Evolutionary conservation across 2,113 vertebrate genomes (phyloP), one percentile per base, ranked within the genome.

Genomic region (Microtus montanus): DNA sequence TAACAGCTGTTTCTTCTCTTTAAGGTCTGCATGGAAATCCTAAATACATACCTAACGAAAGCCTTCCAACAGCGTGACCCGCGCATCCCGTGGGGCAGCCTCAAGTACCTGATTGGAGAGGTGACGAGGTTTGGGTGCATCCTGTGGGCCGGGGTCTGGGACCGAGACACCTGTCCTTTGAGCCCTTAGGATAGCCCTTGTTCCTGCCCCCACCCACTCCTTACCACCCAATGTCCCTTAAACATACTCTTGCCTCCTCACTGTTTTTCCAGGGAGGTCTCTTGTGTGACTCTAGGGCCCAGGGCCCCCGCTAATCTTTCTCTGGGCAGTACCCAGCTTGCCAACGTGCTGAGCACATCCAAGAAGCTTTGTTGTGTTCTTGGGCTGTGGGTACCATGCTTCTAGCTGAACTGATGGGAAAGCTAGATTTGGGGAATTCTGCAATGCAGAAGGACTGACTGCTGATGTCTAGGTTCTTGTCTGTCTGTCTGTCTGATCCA

Each of bases 81-180:
- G 4, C 97, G 97, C 90, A 99, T 99, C 92, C 99, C 99, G 0
- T 99, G 99, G 99, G 99, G 95, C 90, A 99, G 99, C 95, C 99
- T 99, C 86, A 99, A 99, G 93, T 99, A 99, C 94, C 99, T 99
- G 1, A 99, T 99, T 15, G 99, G 99, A 71, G 99, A 99, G 99
- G 99, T 99, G 64, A 97, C 0, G 47, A 0, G 3, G 28, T 28
- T 1, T 20, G 79, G 44, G 22, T 22, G n/a, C 41, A 24, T 15
- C 1, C 1, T 2, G 1, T 1, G 83, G 74, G 73, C 70, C 35
- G 47, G 30, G 30, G 66, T 49, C 86, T 75, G 24, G 49, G 0
- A 12, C 24, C 9, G 30, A 33, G 35, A 8, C 2, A 30, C 5
- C 1, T 70, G n/a, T 38, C 26, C 88, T 77, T 52, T 15, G 58